Percentiles rank a stretch among this genome's conserved stretches.
These are phyloP conservation scores for Ostrea denselamellosa DNA, from an alignment of 1,140 invertebrate species.

Conservation along the genomic window DNA sequence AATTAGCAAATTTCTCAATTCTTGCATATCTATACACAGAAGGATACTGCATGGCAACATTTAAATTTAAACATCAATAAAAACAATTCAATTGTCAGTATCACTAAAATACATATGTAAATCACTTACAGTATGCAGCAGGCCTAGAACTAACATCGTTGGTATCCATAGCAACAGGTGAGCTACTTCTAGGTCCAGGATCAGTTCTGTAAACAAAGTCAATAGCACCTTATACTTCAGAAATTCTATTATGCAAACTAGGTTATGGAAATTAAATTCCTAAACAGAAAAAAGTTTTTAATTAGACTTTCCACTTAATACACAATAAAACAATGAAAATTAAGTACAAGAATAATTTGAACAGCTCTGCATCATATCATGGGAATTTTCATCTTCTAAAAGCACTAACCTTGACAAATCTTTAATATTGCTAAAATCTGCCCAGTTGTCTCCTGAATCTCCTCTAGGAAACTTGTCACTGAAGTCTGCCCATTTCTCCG, in stretches of 20 bases:
- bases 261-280: too few relatives aligned
- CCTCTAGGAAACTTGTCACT: constrained; percentile 52
- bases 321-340: too few relatives aligned
- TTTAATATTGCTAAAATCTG: constrained; percentile 69
- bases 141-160: constrained; percentile 70
- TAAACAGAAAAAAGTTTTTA: too few relatives aligned
- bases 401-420: constrained; percentile 56
- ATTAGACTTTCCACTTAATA: too few relatives aligned
- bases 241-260: too few relatives aligned
- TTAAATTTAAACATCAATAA: neutral
- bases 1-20: neutral
- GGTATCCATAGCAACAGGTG: constrained; percentile 77
- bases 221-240: too few relatives aligned
- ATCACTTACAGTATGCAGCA: constrained; percentile 71
- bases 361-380: too few relatives aligned
- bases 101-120: neutral
- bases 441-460: constrained; percentile 65
- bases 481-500: constrained; percentile 75
- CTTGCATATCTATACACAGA: neutral
- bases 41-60: neutral
- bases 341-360: too few relatives aligned
- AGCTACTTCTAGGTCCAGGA: constrained; percentile 75
- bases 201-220: constrained; percentile 53
- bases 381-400: neutral
- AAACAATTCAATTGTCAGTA: neutral